These are phyloP conservation scores for Synergus japonicus DNA, from an alignment of 2,888 invertebrate genomes.

Conservation along the genomic window DNA sequence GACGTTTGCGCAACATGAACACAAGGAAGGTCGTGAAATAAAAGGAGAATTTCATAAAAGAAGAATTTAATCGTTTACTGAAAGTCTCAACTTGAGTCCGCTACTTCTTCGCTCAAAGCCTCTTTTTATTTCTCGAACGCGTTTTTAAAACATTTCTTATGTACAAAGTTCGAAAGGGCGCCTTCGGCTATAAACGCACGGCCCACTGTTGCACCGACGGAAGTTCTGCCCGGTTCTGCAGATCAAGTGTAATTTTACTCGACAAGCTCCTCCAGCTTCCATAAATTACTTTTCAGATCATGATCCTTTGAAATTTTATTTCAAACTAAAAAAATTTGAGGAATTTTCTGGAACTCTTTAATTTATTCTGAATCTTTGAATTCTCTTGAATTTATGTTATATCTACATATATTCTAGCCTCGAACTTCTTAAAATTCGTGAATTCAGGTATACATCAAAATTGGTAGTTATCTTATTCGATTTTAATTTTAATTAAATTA, in stretches of 20 bases:
- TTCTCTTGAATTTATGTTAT: too few relatives aligned
- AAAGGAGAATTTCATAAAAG: conserved; percentile 56
- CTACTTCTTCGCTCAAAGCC: background rate
- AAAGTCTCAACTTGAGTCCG: conserved; percentile 23
- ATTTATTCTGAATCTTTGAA: too few relatives aligned
- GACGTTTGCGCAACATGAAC: conserved; percentile 64
- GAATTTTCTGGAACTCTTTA: too few relatives aligned
- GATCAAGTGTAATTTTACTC: background rate
- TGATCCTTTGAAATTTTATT: too few relatives aligned
- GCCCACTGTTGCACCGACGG: conserved; percentile 17
- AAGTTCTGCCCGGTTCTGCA: background rate
- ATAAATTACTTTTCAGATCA: background rate
- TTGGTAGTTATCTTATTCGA: too few relatives aligned
- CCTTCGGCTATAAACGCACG: conserved; percentile 6
- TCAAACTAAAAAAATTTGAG: too few relatives aligned
- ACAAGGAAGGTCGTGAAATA: conserved; percentile 59
- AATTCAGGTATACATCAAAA: too few relatives aligned
- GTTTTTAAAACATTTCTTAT: conserved; percentile 10
- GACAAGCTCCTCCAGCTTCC: background rate
- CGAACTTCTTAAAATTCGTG: too few relatives aligned
- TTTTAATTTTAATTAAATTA: too few relatives aligned
- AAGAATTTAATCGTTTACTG: conserved; percentile 49
- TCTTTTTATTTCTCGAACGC: background rate
- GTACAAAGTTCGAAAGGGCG: conserved; percentile 8
- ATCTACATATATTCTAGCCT: too few relatives aligned